A percentile compares a stretch with the other conserved stretches of the same genome.
Evolutionary conservation across 2,113 vertebrate genomes (phyloP).

Genomic region (Lathamus discolor): DNA sequence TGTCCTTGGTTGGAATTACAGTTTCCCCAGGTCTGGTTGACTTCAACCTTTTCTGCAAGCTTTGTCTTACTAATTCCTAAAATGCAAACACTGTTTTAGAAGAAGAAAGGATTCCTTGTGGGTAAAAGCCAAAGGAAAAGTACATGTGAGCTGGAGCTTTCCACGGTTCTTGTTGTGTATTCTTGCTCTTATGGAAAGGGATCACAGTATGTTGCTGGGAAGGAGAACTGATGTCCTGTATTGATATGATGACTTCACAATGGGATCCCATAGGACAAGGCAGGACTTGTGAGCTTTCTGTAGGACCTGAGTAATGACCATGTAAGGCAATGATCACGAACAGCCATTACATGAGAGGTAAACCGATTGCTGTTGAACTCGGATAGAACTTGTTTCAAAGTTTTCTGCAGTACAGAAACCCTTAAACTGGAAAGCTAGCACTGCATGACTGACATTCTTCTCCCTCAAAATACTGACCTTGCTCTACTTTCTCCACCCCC

Average conservation of each 20-base stretch:
- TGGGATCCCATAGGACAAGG: not conserved
- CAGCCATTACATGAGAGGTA: not conserved
- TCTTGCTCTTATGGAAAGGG: not conserved
- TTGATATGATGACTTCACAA: not conserved
- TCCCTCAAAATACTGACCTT: not conserved
- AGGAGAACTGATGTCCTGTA: not conserved
- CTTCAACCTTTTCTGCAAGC: not conserved
- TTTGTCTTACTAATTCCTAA: not conserved
- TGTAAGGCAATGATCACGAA: not conserved
- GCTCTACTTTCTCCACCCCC: not conserved
- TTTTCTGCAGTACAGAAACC: conserved; percentile 50
- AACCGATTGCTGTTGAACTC: conserved; percentile 26
- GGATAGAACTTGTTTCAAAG: conserved; percentile 31
- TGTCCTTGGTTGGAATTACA: not conserved
- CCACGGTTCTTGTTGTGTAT: not conserved
- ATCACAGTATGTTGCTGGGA: not conserved
- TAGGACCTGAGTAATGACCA: not conserved
- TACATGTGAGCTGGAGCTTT: not conserved
- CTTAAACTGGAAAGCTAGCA: conserved; percentile 49
- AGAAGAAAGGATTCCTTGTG: not conserved
- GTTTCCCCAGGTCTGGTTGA: not conserved
- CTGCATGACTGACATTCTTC: conserved; percentile 37
- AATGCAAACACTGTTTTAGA: not conserved
- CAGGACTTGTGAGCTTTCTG: not conserved
- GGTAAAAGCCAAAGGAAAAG: not conserved